These are phyloP conservation scores for Phyllotreta cruciferae DNA, from an alignment of 2,888 invertebrate species.

Conservation along the genomic window DNA sequence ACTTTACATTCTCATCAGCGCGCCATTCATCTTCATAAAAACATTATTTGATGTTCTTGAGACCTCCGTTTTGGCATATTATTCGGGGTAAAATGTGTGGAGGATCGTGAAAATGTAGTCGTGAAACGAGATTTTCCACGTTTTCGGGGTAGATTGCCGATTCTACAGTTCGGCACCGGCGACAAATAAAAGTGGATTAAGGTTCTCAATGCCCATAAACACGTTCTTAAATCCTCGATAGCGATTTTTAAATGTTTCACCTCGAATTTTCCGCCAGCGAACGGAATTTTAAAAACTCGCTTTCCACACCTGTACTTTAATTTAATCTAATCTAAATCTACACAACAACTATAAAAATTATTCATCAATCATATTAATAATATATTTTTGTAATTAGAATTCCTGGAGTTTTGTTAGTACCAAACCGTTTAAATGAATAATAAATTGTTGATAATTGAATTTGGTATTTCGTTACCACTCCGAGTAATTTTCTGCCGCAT, in stretches of 20 bases:
- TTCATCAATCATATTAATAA: too few species aligned
- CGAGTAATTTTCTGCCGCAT: too few species aligned
- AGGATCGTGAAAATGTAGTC: conserved; percentile 34
- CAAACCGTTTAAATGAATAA: too few species aligned
- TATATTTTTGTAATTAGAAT: too few species aligned
- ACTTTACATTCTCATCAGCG: conserved; percentile 27
- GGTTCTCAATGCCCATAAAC: conserved; percentile 39
- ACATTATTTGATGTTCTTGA: conserved; percentile 30
- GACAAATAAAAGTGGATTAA: conserved; percentile 46
- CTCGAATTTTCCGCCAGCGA: background rate
- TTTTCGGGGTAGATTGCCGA: conserved; percentile 39
- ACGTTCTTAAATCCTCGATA: conserved; percentile 36
- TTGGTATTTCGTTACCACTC: too few species aligned
- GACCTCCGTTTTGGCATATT: conserved; percentile 25
- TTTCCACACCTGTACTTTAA: too few species aligned
- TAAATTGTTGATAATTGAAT: too few species aligned
- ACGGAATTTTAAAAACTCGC: too few species aligned
- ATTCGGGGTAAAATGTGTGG: conserved; percentile 26
- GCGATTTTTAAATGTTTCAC: conserved; percentile 34
- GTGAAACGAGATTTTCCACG: conserved; percentile 40
- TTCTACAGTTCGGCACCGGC: conserved; percentile 41
- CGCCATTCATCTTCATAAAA: conserved; percentile 29
- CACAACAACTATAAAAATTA: too few species aligned
- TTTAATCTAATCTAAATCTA: too few species aligned
- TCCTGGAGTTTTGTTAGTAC: too few species aligned